These are phyloP conservation scores for Pogonocichla stellata DNA, from an alignment of 2,113 vertebrate genomes.

Conservation along the genomic window DNA sequence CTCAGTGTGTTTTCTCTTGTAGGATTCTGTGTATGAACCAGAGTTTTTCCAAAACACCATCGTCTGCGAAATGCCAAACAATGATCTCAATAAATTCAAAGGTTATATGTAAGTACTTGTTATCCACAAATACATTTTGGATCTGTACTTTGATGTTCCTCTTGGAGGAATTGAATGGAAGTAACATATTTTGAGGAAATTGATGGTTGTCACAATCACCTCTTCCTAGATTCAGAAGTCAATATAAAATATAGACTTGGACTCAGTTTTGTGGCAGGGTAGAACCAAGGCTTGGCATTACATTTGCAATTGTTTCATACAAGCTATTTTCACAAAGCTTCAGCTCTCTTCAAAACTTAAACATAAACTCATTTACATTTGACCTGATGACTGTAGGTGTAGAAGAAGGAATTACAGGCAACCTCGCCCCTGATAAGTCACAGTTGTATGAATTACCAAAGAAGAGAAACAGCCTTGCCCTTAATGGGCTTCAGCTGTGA, in stretches of 20 bases:
- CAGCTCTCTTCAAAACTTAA: neutral
- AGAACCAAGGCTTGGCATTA: neutral
- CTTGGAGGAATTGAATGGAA: neutral
- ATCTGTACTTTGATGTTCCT: neutral
- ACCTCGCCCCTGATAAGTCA: too few species aligned
- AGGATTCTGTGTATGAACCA: constrained; percentile 76
- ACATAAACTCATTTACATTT: neutral
- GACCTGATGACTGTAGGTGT: neutral
- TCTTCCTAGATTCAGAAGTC: neutral
- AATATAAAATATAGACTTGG: neutral
- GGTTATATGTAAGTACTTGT: constrained; percentile 84
- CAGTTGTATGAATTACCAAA: too few species aligned
- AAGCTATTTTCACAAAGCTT: neutral
- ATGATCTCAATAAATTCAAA: constrained; percentile 88
- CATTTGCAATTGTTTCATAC: neutral
- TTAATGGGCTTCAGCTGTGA: too few species aligned
- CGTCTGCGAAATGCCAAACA: constrained; percentile 89
- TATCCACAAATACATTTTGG: neutral
- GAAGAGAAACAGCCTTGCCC: too few species aligned
- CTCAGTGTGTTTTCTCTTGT: neutral
- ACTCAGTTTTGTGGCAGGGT: neutral
- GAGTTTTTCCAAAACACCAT: constrained; percentile 81
- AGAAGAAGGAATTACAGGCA: too few species aligned
- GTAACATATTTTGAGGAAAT: neutral
- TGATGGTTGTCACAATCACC: neutral